phyloP scores from a whole-genome alignment of 2,113 vertebrate genomes.

The Xenus cinereus region DNA sequence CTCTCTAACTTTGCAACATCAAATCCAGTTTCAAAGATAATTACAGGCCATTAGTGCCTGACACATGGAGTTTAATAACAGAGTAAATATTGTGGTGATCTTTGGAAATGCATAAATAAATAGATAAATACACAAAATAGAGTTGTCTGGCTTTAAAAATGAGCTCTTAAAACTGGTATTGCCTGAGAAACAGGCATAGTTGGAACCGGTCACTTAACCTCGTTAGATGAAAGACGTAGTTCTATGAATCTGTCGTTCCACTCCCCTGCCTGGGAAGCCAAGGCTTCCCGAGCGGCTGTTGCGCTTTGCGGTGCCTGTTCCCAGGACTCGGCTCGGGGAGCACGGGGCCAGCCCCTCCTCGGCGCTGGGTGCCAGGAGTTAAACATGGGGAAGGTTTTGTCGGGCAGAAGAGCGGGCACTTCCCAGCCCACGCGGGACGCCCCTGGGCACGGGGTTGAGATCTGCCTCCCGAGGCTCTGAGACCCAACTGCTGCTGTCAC shows the following conservation, averaged over 20 bases:
- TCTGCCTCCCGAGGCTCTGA: not conserved
- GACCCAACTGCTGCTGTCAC: not conserved
- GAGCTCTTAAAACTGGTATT: conserved; percentile 15
- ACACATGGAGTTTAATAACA: conserved; percentile 63
- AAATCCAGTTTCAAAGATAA: conserved; percentile 48
- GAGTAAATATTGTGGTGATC: conserved; percentile 55
- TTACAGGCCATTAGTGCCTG: conserved; percentile 57
- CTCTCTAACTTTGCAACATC: conserved; percentile 40
- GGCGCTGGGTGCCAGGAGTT: not conserved
- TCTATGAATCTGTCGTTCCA: not conserved
- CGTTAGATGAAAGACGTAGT: not conserved
- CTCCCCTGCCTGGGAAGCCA: not conserved
- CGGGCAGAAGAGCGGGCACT: accelerated
- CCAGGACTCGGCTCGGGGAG: not conserved
- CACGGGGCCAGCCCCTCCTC: not conserved
- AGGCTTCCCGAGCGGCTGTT: not conserved
- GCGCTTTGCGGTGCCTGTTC: not conserved
- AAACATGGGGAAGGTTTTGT: not conserved
- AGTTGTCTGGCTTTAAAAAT: conserved; percentile 41
- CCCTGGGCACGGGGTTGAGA: not conserved
- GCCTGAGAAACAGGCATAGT: conserved; percentile 8
- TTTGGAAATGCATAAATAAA: conserved; percentile 65
- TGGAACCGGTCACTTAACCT: conserved; percentile 32
- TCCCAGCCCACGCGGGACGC: not conserved
- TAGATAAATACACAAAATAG: conserved; percentile 35